Evolutionary conservation across 2,113 vertebrate genomes (phyloP).

Genomic region (Bambusicola thoracicus): DNA sequence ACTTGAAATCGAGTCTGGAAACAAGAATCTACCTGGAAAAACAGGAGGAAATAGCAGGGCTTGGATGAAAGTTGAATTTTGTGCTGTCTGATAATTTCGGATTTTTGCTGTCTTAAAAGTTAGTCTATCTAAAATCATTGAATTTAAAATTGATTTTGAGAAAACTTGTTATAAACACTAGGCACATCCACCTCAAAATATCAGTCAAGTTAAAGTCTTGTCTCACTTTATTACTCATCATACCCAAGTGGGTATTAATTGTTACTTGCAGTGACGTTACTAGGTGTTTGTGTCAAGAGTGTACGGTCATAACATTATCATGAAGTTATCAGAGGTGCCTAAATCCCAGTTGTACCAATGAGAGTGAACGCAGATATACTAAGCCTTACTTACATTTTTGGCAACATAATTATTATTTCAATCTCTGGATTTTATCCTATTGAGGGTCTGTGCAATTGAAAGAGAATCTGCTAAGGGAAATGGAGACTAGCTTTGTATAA

Average conservation of each 20-base stretch:
- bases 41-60: neutral
- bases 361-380: neutral
- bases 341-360: neutral
- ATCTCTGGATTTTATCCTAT: neutral
- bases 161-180: neutral
- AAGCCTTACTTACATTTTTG: neutral
- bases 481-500: neutral
- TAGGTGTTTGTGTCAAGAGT: neutral
- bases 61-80: neutral
- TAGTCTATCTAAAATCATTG: neutral
- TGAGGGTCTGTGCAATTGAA: neutral
- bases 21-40: neutral
- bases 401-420: neutral
- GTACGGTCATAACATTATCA: neutral
- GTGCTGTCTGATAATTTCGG: neutral
- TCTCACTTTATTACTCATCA: neutral
- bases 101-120: neutral
- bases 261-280: neutral
- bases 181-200: neutral
- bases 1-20: neutral
- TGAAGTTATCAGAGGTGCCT: neutral
- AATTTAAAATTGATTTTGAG: neutral
- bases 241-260: neutral
- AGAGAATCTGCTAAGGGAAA: neutral
- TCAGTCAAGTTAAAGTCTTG: neutral